Conservation (phyloP, 2,113 vertebrate species). For the Lates calcarifer region DNA sequence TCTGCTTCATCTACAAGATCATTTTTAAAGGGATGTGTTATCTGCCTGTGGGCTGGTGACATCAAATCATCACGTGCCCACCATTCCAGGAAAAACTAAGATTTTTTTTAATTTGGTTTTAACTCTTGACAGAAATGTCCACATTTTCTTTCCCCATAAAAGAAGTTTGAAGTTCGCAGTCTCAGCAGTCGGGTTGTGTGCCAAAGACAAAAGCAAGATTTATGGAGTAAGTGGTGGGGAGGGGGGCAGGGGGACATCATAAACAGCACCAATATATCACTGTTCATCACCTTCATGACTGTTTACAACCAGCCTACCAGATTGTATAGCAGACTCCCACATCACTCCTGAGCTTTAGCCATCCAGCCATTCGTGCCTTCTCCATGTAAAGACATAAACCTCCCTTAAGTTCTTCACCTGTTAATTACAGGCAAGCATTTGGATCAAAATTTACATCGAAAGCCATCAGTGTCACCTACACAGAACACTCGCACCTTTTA, state of each 20-base stretch:
- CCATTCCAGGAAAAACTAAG: too few relatives aligned
- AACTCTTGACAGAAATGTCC: background rate
- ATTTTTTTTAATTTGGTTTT: background rate
- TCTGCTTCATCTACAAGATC: slow-evolving; percentile 16
- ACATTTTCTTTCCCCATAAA: background rate
- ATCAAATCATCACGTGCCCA: background rate
- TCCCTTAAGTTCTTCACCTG: slow-evolving; percentile 25
- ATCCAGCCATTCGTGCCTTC: slow-evolving; percentile 88
- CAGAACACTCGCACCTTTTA: slow-evolving; percentile 71
- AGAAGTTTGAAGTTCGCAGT: background rate
- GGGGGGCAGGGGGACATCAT: slow-evolving; percentile 2
- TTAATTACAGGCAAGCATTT: slow-evolving; percentile 44
- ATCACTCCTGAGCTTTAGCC: slow-evolving; percentile 82
- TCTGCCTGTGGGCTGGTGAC: slow-evolving; percentile 5
- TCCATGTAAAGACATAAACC: slow-evolving; percentile 55
- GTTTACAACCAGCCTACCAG: slow-evolving; percentile 67
- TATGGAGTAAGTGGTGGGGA: background rate
- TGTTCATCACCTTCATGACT: slow-evolving; percentile 32
- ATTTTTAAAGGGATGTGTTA: slow-evolving; percentile 7
- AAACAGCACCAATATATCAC: background rate
- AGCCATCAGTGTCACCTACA: slow-evolving; percentile 59
- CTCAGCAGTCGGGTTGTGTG: slow-evolving; percentile 12
- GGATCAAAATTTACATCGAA: slow-evolving; percentile 52
- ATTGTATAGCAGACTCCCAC: slow-evolving; percentile 54
- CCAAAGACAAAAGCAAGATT: slow-evolving; percentile 57